A percentile compares a stretch with the other conserved stretches of the same genome.
phyloP scores from a whole-genome alignment of 2,113 vertebrate species.

The Typhlomys cinereus region DNA sequence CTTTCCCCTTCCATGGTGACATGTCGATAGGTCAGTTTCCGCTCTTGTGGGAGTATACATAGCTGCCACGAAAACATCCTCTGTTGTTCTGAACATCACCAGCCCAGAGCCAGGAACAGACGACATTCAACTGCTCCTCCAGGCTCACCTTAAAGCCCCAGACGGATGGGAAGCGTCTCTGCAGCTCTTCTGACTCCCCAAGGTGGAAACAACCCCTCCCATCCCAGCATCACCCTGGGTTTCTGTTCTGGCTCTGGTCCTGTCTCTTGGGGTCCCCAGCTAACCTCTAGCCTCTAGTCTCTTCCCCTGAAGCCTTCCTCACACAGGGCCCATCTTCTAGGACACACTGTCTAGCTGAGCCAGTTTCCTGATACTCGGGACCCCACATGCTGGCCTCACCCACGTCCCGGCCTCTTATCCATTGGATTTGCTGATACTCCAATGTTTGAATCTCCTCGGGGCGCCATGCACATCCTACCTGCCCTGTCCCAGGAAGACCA shows the following conservation, averaged over 20 bases:
- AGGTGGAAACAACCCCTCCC: neutral
- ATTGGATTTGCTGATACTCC: neutral
- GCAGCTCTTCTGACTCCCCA: fast-evolving
- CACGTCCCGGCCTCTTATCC: neutral
- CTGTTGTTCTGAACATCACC: neutral
- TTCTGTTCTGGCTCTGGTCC: neutral
- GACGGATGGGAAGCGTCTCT: too few species aligned
- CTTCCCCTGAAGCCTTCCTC: neutral
- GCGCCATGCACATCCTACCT: neutral
- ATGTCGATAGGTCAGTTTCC: too few species aligned
- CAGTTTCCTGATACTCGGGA: too few species aligned
- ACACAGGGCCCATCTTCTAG: neutral
- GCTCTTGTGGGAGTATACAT: too few species aligned
- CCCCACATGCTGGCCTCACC: too few species aligned
- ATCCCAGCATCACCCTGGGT: fast-evolving
- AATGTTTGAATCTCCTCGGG: neutral
- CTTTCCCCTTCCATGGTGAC: neutral
- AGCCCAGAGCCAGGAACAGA: too few species aligned
- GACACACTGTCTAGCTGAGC: fast-evolving
- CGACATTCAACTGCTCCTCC: neutral
- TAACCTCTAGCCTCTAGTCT: neutral
- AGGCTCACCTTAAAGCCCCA: too few species aligned
- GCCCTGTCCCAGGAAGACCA: neutral
- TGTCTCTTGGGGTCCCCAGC: too few species aligned
- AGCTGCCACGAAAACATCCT: too few species aligned